Percentiles rank a stretch among this genome's conserved stretches.
Conservation (phyloP, 2,888 invertebrate species). For the Apotomis turbidana region DNA sequence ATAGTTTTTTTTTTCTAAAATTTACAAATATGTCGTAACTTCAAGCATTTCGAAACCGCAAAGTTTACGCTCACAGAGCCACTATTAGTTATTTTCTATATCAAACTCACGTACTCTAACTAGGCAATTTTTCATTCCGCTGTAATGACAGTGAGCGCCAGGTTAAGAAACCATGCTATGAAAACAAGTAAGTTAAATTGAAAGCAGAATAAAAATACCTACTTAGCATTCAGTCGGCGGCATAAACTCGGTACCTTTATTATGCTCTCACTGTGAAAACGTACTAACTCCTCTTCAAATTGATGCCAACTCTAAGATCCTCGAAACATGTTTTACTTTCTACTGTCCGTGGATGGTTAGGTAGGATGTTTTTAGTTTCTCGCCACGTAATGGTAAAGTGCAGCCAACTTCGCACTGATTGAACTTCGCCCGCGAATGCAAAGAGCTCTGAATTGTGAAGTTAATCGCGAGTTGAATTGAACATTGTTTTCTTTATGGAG, state of each 20-base stretch:
- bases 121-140: too few relatives aligned
- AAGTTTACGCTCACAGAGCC: too few relatives aligned
- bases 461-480: slow-evolving; percentile 15
- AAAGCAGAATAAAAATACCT: slow-evolving; percentile 26
- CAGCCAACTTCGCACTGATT: slow-evolving; percentile 18
- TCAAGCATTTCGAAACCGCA: too few relatives aligned
- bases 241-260: slow-evolving; percentile 10
- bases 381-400: slow-evolving; percentile 15
- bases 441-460: slow-evolving; percentile 16
- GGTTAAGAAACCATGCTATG: slow-evolving; percentile 11
- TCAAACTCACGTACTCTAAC: too few relatives aligned
- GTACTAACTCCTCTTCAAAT: not conserved
- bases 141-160: not conserved
- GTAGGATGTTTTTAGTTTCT: not conserved
- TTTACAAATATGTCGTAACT: too few relatives aligned
- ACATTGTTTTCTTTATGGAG: slow-evolving; percentile 14
- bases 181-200: slow-evolving; percentile 21
- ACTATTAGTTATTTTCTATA: too few relatives aligned
- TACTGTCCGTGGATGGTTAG: not conserved
- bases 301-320: not conserved
- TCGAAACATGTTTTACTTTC: not conserved
- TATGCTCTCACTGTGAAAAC: not conserved
- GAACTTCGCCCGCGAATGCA: slow-evolving; percentile 13
- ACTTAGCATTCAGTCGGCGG: slow-evolving; percentile 23
- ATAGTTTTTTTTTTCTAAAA: too few relatives aligned